Evolutionary conservation across 2,113 vertebrate genomes (phyloP).

Genomic region (Sphyrna mokarran): DNA sequence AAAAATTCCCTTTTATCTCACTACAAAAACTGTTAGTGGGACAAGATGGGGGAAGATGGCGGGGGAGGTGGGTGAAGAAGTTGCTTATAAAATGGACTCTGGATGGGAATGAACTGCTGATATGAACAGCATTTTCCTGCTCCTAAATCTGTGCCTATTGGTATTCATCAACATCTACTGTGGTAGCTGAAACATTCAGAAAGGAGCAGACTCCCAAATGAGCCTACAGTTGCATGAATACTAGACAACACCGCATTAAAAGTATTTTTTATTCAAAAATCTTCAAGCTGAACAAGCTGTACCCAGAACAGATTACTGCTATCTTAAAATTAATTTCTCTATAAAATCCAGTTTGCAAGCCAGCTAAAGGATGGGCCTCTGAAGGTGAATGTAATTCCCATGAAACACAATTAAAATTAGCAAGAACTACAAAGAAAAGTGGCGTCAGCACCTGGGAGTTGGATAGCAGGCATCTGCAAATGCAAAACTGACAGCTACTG

Average conservation of each 20-base stretch:
- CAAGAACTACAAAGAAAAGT: not conserved
- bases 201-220: not conserved
- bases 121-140: not conserved
- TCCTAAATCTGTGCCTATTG: not conserved
- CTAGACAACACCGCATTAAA: not conserved
- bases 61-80: not conserved
- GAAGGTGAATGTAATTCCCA: not conserved
- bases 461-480: not conserved
- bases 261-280: not conserved
- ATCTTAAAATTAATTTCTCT: conserved; percentile 10
- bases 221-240: not conserved
- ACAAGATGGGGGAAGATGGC: no score
- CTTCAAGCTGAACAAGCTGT: not conserved
- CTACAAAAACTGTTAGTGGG: not conserved
- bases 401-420: conserved; percentile 31
- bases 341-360: not conserved
- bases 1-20: not conserved
- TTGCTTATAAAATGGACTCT: not conserved
- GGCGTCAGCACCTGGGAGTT: not conserved
- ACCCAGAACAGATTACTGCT: not conserved
- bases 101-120: not conserved
- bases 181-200: not conserved
- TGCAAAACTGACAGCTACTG: not conserved
- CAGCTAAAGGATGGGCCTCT: not conserved
- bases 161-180: not conserved